Base-by-base conservation (phyloP, 92 coral and sea anemone species). In the Chrysogorgia sp. region DNA sequence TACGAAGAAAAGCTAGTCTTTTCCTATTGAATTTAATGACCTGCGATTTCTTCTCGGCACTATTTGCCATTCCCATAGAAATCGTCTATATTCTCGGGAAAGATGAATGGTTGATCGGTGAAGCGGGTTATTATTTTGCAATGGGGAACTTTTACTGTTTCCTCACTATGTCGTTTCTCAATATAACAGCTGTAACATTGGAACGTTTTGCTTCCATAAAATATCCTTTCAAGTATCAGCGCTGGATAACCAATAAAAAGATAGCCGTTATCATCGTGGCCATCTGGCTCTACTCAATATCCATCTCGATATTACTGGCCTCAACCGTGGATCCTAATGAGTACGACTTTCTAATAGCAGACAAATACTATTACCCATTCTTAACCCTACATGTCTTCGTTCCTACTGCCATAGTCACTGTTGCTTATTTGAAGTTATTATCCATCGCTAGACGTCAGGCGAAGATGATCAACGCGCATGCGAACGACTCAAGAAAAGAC, bases 311-410 rank as follows among this genome's bases (percentile, higher is more conserved):
- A 14, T 57, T 57, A 29, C 34, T 57, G 17, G 17, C 13, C 1
- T 15, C 23, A 1, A 57, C 63, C 6, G 3, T 57, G 9, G 63
- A 57, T 57, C 7, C 31, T 14, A 29, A 57, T 10, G 17, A 23
- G 1, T 23, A 13, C 17, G 32, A 23, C 17, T 57, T 57, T 23
- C 31, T 57, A 19, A 23, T 57, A 23, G 31, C 63, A 2, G 63
- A 57, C 23, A 23, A 57, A 29, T 57, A 57, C 34, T 57, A 57
- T 23, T 57, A 57, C 63, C 63, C 63, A 15, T 57, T 57, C 17
- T 31, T 57, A 3, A 6, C 34, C 17, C 7, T 29, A 3, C 63
- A 57, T 23, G 63, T 57, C 17, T 10, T 57, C 31, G 7, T 57
- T 57, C 63, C 63, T 2, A 57, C 23, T 23, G 29, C 34, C 9